These are phyloP conservation scores for Smithornis capensis DNA, from an alignment of 2,113 vertebrate genomes.

Conservation along the genomic window DNA sequence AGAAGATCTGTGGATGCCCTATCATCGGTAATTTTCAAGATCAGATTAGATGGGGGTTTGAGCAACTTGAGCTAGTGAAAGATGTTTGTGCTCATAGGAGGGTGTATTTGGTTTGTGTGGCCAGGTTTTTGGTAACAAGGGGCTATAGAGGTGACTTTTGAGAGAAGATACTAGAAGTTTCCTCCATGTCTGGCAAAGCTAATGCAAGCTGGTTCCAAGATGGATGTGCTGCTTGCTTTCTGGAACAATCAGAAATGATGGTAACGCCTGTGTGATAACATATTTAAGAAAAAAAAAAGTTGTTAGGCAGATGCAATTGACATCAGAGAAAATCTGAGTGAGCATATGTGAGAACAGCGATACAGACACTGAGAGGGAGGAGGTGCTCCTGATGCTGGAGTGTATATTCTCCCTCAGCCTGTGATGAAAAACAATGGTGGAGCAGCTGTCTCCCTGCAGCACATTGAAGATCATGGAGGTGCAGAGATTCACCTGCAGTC, in stretches of 20 bases:
- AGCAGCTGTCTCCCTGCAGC: not conserved
- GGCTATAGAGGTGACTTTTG: not conserved
- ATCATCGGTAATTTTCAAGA: not conserved
- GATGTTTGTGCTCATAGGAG: not conserved
- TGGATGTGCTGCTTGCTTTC: not conserved
- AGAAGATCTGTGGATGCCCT: not conserved
- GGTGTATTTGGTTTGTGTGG: not conserved
- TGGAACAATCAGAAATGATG: not conserved
- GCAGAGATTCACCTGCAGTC: not conserved
- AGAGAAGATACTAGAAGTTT: not conserved
- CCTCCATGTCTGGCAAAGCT: not conserved
- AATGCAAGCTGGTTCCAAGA: not conserved
- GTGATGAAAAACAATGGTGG: not conserved
- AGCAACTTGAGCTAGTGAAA: not conserved
- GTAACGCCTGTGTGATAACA: not conserved
- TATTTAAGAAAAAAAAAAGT: not conserved
- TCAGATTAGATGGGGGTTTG: not conserved
- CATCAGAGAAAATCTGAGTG: not conserved
- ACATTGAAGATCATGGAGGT: not conserved
- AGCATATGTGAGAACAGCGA: not conserved
- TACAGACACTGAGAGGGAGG: not conserved
- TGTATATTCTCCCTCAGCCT: not conserved
- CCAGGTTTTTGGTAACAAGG: not conserved
- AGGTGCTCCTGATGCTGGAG: not conserved
- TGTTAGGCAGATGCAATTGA: not conserved